Percentiles rank a stretch among this genome's conserved stretches.
Conservation (phyloP, 1,140 invertebrate species). For the Galendromus occidentalis region DNA sequence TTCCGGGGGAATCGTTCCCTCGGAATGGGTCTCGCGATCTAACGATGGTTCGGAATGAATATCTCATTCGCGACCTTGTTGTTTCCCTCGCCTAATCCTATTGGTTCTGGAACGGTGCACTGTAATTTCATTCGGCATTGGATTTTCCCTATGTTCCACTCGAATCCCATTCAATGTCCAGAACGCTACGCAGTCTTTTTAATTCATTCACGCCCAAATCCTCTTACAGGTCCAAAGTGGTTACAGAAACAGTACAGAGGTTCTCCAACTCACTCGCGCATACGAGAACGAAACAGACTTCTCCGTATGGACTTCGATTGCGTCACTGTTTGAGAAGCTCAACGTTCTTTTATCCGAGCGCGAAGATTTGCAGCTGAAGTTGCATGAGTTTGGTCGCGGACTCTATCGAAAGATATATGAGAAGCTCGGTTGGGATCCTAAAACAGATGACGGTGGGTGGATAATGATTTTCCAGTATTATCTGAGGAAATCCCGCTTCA, state of each 20-base stretch:
- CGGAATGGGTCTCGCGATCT: too few species aligned
- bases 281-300: conserved; percentile 3
- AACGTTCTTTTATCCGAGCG: not conserved
- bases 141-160: too few species aligned
- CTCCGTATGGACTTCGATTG: not conserved
- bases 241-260: not conserved
- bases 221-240: not conserved
- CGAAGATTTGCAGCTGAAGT: not conserved
- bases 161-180: too few species aligned
- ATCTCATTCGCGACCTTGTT: too few species aligned
- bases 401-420: not conserved
- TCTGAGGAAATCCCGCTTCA: not conserved
- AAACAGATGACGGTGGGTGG: not conserved
- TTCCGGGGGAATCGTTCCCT: too few species aligned
- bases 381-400: not conserved
- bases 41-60: too few species aligned
- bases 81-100: too few species aligned
- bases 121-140: too few species aligned
- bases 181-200: not conserved
- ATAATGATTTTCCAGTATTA: not conserved
- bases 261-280: not conserved
- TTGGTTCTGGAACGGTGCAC: too few species aligned
- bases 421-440: not conserved
- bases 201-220: not conserved
- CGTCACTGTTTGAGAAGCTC: not conserved